Percentiles rank a stretch among this genome's conserved stretches.
Conservation (phyloP, 1,140 invertebrate species). For the Paraescarpia echinospica region DNA sequence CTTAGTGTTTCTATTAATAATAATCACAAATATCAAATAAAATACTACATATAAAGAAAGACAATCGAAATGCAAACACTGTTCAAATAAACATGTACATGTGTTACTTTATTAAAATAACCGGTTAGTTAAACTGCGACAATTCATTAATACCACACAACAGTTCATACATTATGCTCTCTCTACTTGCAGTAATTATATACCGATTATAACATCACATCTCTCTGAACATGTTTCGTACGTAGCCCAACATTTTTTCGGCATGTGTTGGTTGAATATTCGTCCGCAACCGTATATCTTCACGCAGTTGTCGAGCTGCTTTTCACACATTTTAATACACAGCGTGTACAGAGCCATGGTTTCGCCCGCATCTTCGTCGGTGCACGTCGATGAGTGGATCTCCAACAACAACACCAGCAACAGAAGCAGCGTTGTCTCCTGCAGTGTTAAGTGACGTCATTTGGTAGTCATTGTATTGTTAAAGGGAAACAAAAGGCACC, state of each 20-base stretch:
- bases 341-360: background rate
- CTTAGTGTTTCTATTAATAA: background rate
- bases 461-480: background rate
- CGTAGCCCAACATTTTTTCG: background rate
- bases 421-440: background rate
- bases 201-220: background rate
- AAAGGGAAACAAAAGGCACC: too few relatives aligned
- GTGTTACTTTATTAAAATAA: background rate
- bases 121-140: background rate
- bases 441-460: background rate
- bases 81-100: background rate
- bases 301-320: background rate
- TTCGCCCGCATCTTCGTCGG: background rate
- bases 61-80: background rate
- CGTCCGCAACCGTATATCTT: background rate
- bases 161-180: background rate
- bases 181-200: background rate
- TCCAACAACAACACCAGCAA: background rate
- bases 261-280: background rate
- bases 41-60: background rate
- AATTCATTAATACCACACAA: background rate
- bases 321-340: background rate
- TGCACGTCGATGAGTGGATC: background rate
- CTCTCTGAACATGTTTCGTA: background rate
- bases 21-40: background rate